Base-by-base conservation (phyloP, 2,797 vertebrate genomes). In the Ficedula albicollis region DNA sequence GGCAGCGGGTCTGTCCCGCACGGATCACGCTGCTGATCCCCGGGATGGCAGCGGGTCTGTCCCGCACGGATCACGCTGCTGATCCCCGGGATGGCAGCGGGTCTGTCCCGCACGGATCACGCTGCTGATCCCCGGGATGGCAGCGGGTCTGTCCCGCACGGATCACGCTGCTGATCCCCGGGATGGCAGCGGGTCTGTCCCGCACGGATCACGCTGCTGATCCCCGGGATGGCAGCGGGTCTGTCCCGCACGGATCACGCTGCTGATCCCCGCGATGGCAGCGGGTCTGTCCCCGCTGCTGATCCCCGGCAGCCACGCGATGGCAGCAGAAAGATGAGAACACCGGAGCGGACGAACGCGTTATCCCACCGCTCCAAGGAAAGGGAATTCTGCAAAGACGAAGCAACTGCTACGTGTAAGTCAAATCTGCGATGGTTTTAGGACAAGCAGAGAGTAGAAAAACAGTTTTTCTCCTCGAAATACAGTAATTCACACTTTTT, bases 261-360 rank as follows among this genome's bases (percentile, higher is more conserved):
- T 41, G 39, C 39, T 41, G 39, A 41, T 41, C 15, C 39, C 39
- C 39, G 18, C 67, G 78, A 32, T 1, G 8, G 34, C 6, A 6
- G 43, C 11, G 13, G 59, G 64, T 30, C 67, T 52, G 26, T 58
- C 77, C 43, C 0, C 59, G 19, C 20, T 21, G 70, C 38, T 75
- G n/a, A 56, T 22, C 34, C 39, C 30, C 46, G 20, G 78, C 69
- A 93, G 85, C 93, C 93, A 91, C 91, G 76, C 54, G 97, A 81
- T 86, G 84, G 95, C 96, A 92, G 94, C 56, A 85, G 80, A 46
- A 96, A 94, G 69, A 39, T 70, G 88, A 84, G 25, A 97, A 96
- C 96, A 52, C 63, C 2, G 8, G 25, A 22, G 51, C 3, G 22
- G 51, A 19, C 1, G 20, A 41, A 29, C n/a, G 17, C 64, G 5